Percentiles rank a stretch among this genome's conserved stretches.
Evolutionary conservation across 1,140 invertebrate genomes (phyloP).

Genomic region (Centruroides sculpturatus): DNA sequence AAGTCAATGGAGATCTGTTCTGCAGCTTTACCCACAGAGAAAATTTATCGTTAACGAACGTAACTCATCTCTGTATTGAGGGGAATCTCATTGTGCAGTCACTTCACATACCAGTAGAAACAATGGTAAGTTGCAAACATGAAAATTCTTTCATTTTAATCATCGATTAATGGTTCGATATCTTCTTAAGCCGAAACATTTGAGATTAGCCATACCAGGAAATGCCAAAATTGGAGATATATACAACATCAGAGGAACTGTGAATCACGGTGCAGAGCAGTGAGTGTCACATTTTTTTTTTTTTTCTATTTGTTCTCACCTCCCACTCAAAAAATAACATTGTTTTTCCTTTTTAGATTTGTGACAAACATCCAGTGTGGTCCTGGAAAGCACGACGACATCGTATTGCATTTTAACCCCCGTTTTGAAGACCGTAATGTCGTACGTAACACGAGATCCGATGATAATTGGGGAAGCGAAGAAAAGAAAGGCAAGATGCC

Average conservation of each 20-base stretch:
- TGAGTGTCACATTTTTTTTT: background rate
- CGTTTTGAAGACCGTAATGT: constrained; percentile 6
- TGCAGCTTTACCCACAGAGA: constrained; percentile 12
- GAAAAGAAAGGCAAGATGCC: constrained; percentile 24
- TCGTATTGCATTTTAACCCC: constrained; percentile 15
- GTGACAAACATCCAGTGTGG: constrained; percentile 11
- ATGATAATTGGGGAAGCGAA: constrained; percentile 11
- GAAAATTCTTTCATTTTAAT: no score
- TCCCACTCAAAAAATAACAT: background rate
- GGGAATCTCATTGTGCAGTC: constrained; percentile 7
- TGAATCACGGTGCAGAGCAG: constrained; percentile 6
- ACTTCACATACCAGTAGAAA: constrained; percentile 55
- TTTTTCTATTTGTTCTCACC: background rate
- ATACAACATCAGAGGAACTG: constrained; percentile 5
- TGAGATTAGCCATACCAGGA: constrained; percentile 9
- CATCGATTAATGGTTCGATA: background rate
- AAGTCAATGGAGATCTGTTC: constrained; percentile 9
- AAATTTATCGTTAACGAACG: constrained; percentile 12
- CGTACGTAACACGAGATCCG: constrained; percentile 7
- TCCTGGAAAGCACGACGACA: constrained; percentile 6
- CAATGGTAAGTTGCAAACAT: constrained; percentile 45
- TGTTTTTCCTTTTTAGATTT: constrained; percentile 1
- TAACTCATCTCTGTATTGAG: constrained; percentile 14
- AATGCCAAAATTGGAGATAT: constrained; percentile 11
- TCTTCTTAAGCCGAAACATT: constrained; percentile 8